These are phyloP conservation scores for Sebastes cheni DNA, from an alignment of 2,797 vertebrate genomes.

Conservation along the genomic window DNA sequence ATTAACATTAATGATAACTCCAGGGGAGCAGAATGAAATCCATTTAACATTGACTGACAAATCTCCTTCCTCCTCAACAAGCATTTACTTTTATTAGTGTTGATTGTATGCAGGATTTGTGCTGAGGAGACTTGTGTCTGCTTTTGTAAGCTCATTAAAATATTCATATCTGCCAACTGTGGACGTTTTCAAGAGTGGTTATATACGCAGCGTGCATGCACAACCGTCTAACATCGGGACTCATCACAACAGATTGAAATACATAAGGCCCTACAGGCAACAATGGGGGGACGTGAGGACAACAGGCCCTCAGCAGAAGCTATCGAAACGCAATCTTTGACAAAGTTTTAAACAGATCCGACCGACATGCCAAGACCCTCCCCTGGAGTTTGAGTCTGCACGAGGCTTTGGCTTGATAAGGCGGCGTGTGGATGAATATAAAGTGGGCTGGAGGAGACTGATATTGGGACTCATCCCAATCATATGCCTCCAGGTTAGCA, in stretches of 20 bases:
- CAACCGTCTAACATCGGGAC: conserved; percentile 12
- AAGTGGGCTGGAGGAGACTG: conserved; percentile 59
- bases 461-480: conserved; percentile 63
- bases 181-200: conserved; percentile 35
- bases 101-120: conserved; percentile 56
- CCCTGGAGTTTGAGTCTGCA: conserved; percentile 43
- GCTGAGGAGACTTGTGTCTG: conserved; percentile 40
- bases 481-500: conserved; percentile 71
- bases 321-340: conserved; percentile 55
- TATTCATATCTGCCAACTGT: conserved; percentile 59
- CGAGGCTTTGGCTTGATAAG: conserved; percentile 64
- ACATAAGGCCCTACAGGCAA: conserved; percentile 30
- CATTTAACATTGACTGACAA: conserved; percentile 72
- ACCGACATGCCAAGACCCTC: conserved; percentile 45
- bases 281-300: conserved; percentile 33
- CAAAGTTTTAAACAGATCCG: conserved; percentile 49
- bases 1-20: conserved; percentile 74
- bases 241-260: conserved; percentile 44
- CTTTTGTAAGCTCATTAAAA: conserved; percentile 54
- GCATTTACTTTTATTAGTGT: conserved; percentile 59
- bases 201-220: not conserved
- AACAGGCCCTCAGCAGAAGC: conserved; percentile 25
- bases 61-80: conserved; percentile 63
- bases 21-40: conserved; percentile 64
- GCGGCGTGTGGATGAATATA: conserved; percentile 54